Evolutionary conservation across 1,140 invertebrate genomes (phyloP), one percentile per base, ranked within the genome.

Genomic region (Aethina tumida): DNA sequence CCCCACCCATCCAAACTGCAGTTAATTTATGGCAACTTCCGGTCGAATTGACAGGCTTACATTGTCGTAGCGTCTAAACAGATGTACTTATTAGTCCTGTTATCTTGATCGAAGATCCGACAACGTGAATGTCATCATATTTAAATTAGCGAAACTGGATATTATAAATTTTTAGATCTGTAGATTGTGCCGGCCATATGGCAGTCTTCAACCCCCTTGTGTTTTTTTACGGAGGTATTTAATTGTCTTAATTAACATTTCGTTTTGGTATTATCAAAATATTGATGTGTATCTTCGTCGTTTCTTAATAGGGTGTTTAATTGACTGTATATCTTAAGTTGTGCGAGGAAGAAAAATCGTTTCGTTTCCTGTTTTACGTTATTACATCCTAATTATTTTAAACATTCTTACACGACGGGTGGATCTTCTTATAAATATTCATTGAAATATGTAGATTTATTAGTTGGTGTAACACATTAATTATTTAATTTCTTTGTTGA

Each of bases 241-340:
- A 39, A 31, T 39, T 39, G 37, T 48, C 34, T 35, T 28, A 39
- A 47, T 48, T 52, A 41, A 41, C 49, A 51, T 51, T 51, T 45
- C 21, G 31, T 48, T 45, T 28, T 40, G 41, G 39, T 36, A 20
- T 32, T 43, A 43, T 52, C 43, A 41, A 52, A 52, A 49, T 48
- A 52, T 49, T 43, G 42, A 45, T 51, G 35, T 30, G 25, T 18
- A 31, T 49, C 43, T 38, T 42, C 35, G 30, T 41, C 39, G 19
- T 39, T 41, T 43, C n/a, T 43, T 47, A 52, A 46, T 49, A 36
- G 49, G 49, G 40, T 47, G 43, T 45, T 52, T 52, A 52, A 52
- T 52, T 52, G 49, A 49, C 39, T 45, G 49, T 34, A 35, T 38
- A n/a, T n/a, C n/a, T n/a, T n/a, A n/a, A n/a, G n/a, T n/a, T n/a